Evolutionary conservation across 1,140 invertebrate species (phyloP).

Genomic region (Adelges cooleyi): DNA sequence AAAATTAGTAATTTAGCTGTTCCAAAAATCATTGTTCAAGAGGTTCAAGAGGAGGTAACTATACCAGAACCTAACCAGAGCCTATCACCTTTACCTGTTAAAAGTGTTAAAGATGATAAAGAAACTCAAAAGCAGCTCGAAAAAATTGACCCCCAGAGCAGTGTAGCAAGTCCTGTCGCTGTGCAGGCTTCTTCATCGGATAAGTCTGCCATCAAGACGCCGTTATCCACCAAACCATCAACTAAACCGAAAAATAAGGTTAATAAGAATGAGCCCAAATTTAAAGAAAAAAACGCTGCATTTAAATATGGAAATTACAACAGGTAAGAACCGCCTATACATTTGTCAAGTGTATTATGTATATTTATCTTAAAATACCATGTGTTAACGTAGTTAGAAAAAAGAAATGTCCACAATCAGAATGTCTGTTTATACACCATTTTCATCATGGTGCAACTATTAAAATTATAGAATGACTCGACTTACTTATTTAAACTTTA

Average conservation of each 20-base stretch:
- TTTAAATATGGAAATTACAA: constrained; percentile 95
- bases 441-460: no score
- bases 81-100: not conserved
- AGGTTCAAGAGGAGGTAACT: not conserved
- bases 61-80: not conserved
- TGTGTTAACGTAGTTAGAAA: constrained; percentile 1
- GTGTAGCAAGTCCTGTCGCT: constrained; percentile 84
- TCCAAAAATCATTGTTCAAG: not conserved
- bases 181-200: constrained; percentile 71
- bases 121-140: not conserved
- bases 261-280: constrained; percentile 47
- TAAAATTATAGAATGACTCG: no score
- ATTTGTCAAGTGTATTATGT: no score
- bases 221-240: not conserved
- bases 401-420: not conserved
- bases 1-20: not conserved
- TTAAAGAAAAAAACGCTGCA: constrained; percentile 57
- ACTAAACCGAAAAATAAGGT: constrained; percentile 32
- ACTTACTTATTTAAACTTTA: no score
- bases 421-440: no score
- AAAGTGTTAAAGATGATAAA: not conserved
- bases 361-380: no score
- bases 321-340: constrained; percentile 43
- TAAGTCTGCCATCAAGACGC: constrained; percentile 39
- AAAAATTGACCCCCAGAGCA: constrained; percentile 48